phyloP scores from a whole-genome alignment of 2,888 invertebrate genomes.

The Cataglyphis livida region DNA sequence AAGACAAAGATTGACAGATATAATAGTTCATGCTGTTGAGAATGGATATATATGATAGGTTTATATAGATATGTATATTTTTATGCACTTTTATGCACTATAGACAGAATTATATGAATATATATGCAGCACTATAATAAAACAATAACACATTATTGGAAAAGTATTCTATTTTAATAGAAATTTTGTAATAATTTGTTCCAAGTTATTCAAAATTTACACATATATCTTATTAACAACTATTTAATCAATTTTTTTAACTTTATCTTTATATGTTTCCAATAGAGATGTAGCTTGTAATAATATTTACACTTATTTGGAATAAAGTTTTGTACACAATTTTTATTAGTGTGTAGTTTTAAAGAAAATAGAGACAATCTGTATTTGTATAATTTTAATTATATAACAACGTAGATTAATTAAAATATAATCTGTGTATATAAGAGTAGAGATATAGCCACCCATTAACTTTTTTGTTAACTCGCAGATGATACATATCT shows the following conservation, averaged over 20 bases:
- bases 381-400: constrained; percentile 78
- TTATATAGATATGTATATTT: background rate
- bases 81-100: background rate
- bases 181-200: background rate
- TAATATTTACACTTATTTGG: constrained; percentile 20
- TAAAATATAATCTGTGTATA: constrained; percentile 75
- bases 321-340: constrained; percentile 64
- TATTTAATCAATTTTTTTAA: constrained; percentile 8
- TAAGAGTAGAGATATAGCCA: constrained; percentile 66
- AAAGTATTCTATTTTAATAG: constrained; percentile 2
- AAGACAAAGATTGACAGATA: constrained; percentile 88
- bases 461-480: constrained; percentile 55
- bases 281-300: constrained; percentile 12
- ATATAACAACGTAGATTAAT: constrained; percentile 76
- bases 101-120: background rate
- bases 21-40: constrained; percentile 89
- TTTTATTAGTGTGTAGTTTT: constrained; percentile 74
- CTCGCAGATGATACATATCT: constrained; percentile 51
- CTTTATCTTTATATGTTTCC: background rate
- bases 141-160: background rate
- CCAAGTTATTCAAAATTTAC: background rate
- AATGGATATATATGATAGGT: constrained; percentile 87
- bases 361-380: constrained; percentile 82
- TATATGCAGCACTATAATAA: background rate
- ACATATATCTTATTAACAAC: background rate